Evolutionary conservation across 2,113 vertebrate genomes (phyloP).

Genomic region (Pteruthius melanotis): DNA sequence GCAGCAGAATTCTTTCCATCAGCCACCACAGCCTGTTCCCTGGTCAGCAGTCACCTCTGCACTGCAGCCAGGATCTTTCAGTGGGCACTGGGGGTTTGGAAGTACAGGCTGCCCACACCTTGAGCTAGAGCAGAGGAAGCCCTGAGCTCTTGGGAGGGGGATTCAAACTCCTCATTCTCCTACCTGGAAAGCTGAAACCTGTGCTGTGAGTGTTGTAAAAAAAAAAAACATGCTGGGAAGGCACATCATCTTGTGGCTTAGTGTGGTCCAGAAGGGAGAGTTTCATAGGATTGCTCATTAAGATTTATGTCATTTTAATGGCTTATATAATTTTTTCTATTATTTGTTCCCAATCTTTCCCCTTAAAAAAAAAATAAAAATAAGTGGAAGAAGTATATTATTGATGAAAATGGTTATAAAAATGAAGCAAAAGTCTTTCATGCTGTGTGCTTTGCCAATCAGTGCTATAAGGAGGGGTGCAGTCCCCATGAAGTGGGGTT

Average conservation of each 20-base stretch:
- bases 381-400: neutral
- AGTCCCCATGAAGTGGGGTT: neutral
- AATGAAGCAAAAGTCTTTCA: neutral
- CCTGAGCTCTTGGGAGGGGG: neutral
- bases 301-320: neutral
- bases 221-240: neutral
- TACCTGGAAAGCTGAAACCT: neutral
- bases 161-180: neutral
- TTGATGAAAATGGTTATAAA: neutral
- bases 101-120: neutral
- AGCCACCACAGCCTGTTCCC: neutral
- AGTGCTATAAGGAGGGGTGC: neutral
- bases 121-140: neutral
- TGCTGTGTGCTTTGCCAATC: neutral
- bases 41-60: neutral
- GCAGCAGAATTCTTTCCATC: neutral
- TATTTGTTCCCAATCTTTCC: neutral
- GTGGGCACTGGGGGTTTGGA: neutral
- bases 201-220: neutral
- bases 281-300: neutral
- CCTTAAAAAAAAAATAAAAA: neutral
- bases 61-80: neutral
- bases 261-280: neutral
- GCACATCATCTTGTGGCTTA: neutral
- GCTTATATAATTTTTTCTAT: neutral